Evolutionary conservation across 2,888 invertebrate species (phyloP).

Genomic region (Adineta ricciae): DNA sequence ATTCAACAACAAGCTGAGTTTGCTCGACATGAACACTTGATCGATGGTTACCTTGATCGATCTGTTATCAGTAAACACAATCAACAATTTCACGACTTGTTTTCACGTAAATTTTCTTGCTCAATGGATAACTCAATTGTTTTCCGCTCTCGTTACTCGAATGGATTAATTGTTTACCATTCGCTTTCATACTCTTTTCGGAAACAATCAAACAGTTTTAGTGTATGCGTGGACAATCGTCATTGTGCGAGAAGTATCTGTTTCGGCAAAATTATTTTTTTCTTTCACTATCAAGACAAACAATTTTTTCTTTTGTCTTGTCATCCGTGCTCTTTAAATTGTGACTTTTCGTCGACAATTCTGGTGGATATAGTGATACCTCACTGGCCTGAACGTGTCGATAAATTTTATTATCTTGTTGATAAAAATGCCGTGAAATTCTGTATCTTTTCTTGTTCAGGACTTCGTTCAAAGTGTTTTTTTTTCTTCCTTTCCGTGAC

Average conservation of each 20-base stretch:
- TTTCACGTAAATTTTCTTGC: not conserved
- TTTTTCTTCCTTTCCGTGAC: not conserved
- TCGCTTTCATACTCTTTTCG: not conserved
- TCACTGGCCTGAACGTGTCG: constrained; percentile 1
- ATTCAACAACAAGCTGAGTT: not conserved
- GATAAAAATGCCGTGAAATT: not conserved
- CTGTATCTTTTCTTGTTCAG: not conserved
- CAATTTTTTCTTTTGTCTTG: not conserved
- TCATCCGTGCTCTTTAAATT: not conserved
- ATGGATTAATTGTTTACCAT: not conserved
- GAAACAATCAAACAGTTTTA: not conserved
- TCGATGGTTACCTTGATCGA: not conserved
- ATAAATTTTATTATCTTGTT: not conserved
- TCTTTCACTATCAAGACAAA: not conserved
- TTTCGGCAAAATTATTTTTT: not conserved
- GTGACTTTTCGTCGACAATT: not conserved
- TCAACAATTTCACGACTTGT: not conserved
- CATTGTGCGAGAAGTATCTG: not conserved
- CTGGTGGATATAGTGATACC: not conserved
- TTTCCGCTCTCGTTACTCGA: not conserved
- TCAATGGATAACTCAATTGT: not conserved
- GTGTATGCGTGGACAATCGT: not conserved
- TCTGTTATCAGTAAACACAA: not conserved
- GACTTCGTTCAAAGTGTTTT: not conserved
- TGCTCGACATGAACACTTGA: not conserved